Evolutionary conservation across 2,888 invertebrate genomes (phyloP), one percentile per base, ranked within the genome.

Genomic region (Aphidius colemani): DNA sequence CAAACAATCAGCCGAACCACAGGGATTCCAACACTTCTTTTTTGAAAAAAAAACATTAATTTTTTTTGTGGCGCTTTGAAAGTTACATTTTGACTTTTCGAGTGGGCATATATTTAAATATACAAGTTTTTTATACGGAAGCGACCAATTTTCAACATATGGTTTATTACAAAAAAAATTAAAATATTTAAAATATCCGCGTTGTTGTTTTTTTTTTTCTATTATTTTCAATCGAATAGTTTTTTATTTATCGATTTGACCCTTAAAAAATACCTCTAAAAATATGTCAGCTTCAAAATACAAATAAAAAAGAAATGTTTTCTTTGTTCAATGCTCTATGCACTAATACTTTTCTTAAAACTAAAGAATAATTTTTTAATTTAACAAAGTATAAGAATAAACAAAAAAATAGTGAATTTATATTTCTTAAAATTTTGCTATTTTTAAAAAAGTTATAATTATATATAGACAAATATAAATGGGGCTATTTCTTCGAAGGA

Each of bases 391-490:
- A 41, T 53, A 62, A 62, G 39, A 48, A 41, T n/a, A 63, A 46
- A 65, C 61, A 49, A 60, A 62, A 10, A 59, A 46, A 53, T 41
- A 59, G 57, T 41, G 63, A 53, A 46, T n/a, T n/a, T 39, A 45
- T 46, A 2, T 30, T 30, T 30, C 30, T 30, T 30, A 30, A 30
- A 30, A 30, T 30, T 44, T 30, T 48, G 10, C 13, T 41, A 41
- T 56, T 30, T 57, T 45, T 46, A 45, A n/a, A 30, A 58, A 49
- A 64, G 64, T 64, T 61, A 61, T 79, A 79, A 79, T 79, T 78
- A 79, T 76, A 79, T 77, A 75, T 78, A 76, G 78, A 76, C 77
- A 78, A 78, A 78, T 76, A 30, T 30, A 75, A 77, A 78, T 76
- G 76, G 74, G 72, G 71, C 71, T 69, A 70, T 66, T 78, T 79